A percentile compares a stretch with the other conserved stretches of the same genome.
These are phyloP conservation scores for Erpobdella octoculata DNA, from an alignment of 2,888 invertebrate genomes.

Conservation along the genomic window DNA sequence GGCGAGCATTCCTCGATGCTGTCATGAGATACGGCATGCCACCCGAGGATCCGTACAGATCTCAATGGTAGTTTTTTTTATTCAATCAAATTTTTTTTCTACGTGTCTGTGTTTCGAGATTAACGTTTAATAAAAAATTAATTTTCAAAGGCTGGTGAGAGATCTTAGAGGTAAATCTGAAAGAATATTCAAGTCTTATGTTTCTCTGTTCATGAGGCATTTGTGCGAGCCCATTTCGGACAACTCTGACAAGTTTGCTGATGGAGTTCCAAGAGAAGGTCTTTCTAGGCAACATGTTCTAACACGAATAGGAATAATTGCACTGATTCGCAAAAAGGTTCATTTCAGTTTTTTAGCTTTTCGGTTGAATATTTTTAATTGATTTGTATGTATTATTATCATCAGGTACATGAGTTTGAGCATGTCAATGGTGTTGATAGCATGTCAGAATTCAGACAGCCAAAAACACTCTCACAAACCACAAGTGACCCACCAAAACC, in stretches of 20 bases:
- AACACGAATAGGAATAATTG: constrained; percentile 93
- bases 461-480: constrained; percentile 9
- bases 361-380: background rate
- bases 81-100: background rate
- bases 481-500: too few relatives aligned
- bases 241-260: constrained; percentile 37
- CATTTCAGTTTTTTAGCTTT: background rate
- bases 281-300: constrained; percentile 87
- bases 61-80: constrained; percentile 37
- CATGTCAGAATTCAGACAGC: constrained; percentile 33
- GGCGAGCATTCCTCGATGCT: constrained; percentile 39
- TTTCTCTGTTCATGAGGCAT: constrained; percentile 40
- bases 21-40: constrained; percentile 40
- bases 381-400: background rate
- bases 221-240: constrained; percentile 39
- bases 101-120: too few relatives aligned
- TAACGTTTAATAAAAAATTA: background rate
- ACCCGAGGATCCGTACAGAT: constrained; percentile 37
- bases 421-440: constrained; percentile 35
- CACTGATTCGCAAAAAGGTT: constrained; percentile 83
- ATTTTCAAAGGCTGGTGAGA: constrained; percentile 35
- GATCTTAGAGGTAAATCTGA: constrained; percentile 38
- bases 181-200: constrained; percentile 57
- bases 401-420: constrained; percentile 39
- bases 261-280: constrained; percentile 61